A percentile compares a stretch with the other conserved stretches of the same genome.
Conservation (phyloP, 2,113 vertebrate genomes). For the Polypterus bichir region DNA sequence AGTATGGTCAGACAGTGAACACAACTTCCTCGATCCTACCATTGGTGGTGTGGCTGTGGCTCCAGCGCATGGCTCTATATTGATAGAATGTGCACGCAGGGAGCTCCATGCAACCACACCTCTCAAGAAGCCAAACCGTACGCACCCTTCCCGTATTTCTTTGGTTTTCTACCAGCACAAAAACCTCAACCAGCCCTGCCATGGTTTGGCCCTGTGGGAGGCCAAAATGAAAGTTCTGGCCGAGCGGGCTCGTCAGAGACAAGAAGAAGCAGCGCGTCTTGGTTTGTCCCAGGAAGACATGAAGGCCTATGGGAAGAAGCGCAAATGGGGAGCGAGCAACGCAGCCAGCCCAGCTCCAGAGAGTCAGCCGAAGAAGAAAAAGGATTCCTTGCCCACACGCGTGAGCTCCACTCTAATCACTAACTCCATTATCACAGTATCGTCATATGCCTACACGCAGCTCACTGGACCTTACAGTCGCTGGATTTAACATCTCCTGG, state of each 20-base stretch:
- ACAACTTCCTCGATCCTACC: slow-evolving; percentile 94
- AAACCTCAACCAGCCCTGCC: slow-evolving; percentile 93
- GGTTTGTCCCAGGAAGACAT: slow-evolving; percentile 77
- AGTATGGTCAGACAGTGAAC: slow-evolving; percentile 91
- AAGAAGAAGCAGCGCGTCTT: slow-evolving; percentile 79
- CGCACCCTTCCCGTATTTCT: slow-evolving; percentile 91
- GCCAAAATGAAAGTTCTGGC: slow-evolving; percentile 94
- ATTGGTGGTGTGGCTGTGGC: slow-evolving; percentile 91
- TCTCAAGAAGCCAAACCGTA: slow-evolving; percentile 84
- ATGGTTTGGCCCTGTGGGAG: slow-evolving; percentile 91
- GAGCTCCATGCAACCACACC: slow-evolving; percentile 95
- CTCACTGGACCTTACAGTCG: slow-evolving; percentile 94
- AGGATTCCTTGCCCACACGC: slow-evolving; percentile 66
- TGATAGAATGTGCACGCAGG: slow-evolving; percentile 86
- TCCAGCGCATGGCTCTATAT: slow-evolving; percentile 81
- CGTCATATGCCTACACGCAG: slow-evolving; percentile 90
- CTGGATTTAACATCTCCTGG: slow-evolving; percentile 62
- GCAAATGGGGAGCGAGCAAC: slow-evolving; percentile 68
- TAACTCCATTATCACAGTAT: slow-evolving; percentile 80
- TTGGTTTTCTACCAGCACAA: slow-evolving; percentile 99
- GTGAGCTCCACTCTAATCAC: slow-evolving; percentile 72
- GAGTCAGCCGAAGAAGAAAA: slow-evolving; percentile 54
- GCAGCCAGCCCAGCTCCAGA: slow-evolving; percentile 24
- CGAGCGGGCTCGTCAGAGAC: slow-evolving; percentile 67
- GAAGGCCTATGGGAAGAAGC: slow-evolving; percentile 82